Base-by-base conservation (phyloP, 2,888 invertebrate species). In the Dioctria linearis region DNA sequence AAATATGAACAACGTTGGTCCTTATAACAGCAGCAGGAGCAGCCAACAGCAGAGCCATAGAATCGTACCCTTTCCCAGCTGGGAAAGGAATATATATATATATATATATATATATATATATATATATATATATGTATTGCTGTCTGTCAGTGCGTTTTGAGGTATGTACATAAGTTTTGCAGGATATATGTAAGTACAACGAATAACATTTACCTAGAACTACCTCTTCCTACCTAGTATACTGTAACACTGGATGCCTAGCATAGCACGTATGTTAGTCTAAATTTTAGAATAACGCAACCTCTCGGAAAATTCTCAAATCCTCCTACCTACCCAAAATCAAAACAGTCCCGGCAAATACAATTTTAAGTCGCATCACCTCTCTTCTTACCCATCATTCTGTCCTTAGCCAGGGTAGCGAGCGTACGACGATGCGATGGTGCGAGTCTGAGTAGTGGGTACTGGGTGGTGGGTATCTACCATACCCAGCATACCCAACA, bases 241-340 rank as follows among this genome's bases (percentile, higher is more conserved):
- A 25, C 25, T 25, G 25, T 25, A 25, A 25, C 25, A 2, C 25
- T 25, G 2, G 25, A 25, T 25, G 25, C 25, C 25, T 25, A 25
- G 25, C 25, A 39, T n/a, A 37, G 59, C 42, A 61, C 75, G 75
- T 75, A 75, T 75, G 75, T 42, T 42, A 75, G 61, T 57, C 59
- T 59, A 75, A 75, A 75, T 75, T 75, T 75, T 75, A 75, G 75
- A 75, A 75, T 75, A 75, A 75, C 61, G 59, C 42, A 57, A 42
- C 61, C 75, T 75, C 75, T 75, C 61, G 61, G 75, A 75, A 75
- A 75, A 42, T 75, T 75, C 75, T 75, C 75, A 75, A 75, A 75
- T 59, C 75, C 75, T 75, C 75, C 75, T 46, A 13, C 59, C 25
- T 25, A 25, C 25, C 25, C 25, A 25, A 25, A 25, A 25, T 0